Evolutionary conservation across 1,140 invertebrate genomes (phyloP), one percentile per base, ranked within the genome.

Genomic region (Spodoptera frugiperda): DNA sequence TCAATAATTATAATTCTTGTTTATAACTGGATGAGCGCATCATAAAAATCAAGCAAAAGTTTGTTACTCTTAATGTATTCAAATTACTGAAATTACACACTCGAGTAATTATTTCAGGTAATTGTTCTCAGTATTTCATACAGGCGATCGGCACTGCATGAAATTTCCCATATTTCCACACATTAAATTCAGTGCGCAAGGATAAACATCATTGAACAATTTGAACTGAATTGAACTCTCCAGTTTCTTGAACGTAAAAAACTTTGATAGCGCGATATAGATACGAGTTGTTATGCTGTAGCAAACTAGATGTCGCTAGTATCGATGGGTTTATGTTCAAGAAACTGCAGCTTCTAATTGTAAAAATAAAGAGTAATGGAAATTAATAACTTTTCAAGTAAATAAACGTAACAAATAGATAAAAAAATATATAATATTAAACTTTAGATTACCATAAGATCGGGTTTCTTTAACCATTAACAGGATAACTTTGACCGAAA

Each of bases 171-270:
- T 71, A 73, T 83, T 72, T 90, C 90, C 72, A 88, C 91, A 91
- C 65, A 65, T 68, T 63, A 49, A 21, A 59, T 88, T 92, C 91
- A 87, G 89, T 87, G 91, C 91, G 91, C 91, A 92, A 92, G 91
- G 87, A 85, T 73, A 78, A 80, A 79, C 85, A 90, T 91, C 85
- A 91, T 84, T 76, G 83, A 82, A 84, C 75, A 63, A 76, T 75
- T 55, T 12, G 5, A n/a, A 48, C 46, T 25, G 9, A 55, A 19
- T 12, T 12, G 30, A 39, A 57, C 30, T 57, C 10, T 17, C n/a
- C 5, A 15, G 19, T 11, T 70, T 33, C n/a, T 14, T 39, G 1
- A 39, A 57, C 11, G 8, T 17, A 25, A 46, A 80, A 46, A 77
- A 77, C 55, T 77, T 75, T 33, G n/a, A 65, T 75, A 71, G 71